A percentile compares a stretch with the other conserved stretches of the same genome.
Evolutionary conservation across 2,113 vertebrate species (phyloP).

Genomic region (Mystacornis crossleyi): DNA sequence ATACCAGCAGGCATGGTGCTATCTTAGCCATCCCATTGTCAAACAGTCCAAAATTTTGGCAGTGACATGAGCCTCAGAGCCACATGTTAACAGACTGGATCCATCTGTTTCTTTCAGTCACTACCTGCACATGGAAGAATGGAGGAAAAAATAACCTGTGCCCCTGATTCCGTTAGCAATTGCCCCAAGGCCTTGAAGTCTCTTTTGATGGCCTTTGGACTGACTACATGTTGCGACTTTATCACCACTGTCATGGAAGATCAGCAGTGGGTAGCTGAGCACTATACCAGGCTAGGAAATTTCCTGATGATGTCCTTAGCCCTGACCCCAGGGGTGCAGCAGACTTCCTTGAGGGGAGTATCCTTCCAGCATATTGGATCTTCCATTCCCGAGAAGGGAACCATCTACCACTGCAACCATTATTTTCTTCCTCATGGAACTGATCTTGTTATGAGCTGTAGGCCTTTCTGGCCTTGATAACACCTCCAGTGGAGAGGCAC

Average conservation of each 20-base stretch:
- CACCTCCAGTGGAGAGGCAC: background rate
- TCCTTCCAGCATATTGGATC: background rate
- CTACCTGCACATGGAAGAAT: background rate
- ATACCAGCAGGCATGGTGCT: background rate
- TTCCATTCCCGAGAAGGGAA: background rate
- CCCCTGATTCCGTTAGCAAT: background rate
- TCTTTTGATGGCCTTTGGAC: background rate
- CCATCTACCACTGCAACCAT: background rate
- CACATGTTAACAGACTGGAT: background rate
- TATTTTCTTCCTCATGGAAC: background rate
- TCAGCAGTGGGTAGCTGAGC: background rate
- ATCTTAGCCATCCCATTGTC: background rate
- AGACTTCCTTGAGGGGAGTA: background rate
- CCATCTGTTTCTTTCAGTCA: background rate
- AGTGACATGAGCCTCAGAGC: background rate
- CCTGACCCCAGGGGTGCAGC: too few relatives aligned
- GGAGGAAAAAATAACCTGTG: background rate
- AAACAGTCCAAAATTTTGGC: background rate
- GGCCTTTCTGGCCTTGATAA: background rate
- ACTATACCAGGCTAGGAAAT: background rate
- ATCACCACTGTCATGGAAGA: background rate
- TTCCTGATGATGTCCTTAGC: background rate
- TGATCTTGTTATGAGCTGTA: background rate
- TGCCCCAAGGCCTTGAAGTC: background rate
- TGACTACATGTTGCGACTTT: background rate